Evolutionary conservation across 2,113 vertebrate species (phyloP), one percentile per base, ranked within the genome.

Genomic region (Perccottus glenii): DNA sequence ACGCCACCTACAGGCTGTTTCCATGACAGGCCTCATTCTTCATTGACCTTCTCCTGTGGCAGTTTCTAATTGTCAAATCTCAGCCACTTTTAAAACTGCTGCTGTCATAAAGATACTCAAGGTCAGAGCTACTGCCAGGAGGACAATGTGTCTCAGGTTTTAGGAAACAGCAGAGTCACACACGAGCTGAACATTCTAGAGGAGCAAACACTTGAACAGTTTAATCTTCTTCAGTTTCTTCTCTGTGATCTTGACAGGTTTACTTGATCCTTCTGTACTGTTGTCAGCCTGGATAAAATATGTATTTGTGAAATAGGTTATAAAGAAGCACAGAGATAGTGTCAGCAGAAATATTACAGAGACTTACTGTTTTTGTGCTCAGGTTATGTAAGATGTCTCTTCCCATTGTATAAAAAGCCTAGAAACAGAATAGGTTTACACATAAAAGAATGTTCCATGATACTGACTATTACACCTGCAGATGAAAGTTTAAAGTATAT

Each of bases 381-480:
- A 98, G 95, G 82, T 97, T 98, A 86, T 96, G 94, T 92, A 99
- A 94, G 84, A 99, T 99, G 90, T 99, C 97, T 91, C 95, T 94
- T 80, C 93, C 97, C 73, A 98, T 94, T 2, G 94, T 98, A 91
- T 96, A 97, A 94, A 99, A 99, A 9, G 96, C 96, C 97, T 99
- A 81, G 5, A 60, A 47, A 36, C 56, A 67, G 33, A 78, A 15
- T 51, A 61, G 62, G 38, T 58, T 2, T 56, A 70, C 19, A 27
- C 38, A 40, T 52, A 36, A 2, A 4, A 27, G 5, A 57, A 11
- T 3, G 15, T 60, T 48, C 42, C 10, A 14, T 50, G 7, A 45
- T 19, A 10, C 19, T 27, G 19, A 27, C 19, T 27, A 27, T 27
- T 27, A 50, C 6, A 11, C 1, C 4, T 40, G 5, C 5, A 40